Percentiles rank a stretch among this genome's conserved stretches.
Conservation (phyloP, 2,797 vertebrate genomes). For the Naso thynnoides region DNA sequence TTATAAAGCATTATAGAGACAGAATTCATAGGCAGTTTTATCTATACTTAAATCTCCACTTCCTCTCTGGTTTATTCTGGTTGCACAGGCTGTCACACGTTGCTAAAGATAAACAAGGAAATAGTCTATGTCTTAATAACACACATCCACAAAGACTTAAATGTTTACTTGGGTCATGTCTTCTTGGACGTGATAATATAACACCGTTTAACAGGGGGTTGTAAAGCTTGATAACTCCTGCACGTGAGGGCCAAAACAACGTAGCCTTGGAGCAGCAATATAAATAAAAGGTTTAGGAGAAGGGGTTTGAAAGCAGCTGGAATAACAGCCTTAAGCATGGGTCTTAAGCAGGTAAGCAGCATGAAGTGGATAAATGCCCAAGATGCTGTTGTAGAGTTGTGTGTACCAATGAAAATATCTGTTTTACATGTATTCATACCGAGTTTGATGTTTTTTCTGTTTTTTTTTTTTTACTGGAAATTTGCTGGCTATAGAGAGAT, state of each 20-base stretch:
- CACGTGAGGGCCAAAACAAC: conserved; percentile 33
- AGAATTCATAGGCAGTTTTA: no score
- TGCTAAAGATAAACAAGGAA: conserved; percentile 4
- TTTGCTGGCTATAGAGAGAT: not conserved
- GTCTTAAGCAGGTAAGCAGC: conserved; percentile 44
- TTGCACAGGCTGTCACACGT: not conserved
- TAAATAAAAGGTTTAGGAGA: conserved; percentile 37
- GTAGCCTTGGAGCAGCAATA: conserved; percentile 7
- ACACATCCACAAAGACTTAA: not conserved
- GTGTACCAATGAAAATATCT: not conserved
- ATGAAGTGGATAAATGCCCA: not conserved
- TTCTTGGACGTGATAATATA: conserved; percentile 21
- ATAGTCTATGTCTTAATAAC: not conserved
- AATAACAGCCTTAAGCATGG: conserved; percentile 4
- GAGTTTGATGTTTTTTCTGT: not conserved
- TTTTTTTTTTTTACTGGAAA: conserved; percentile 1
- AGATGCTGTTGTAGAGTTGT: not conserved
- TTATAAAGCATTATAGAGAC: no score
- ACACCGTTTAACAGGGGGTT: conserved; percentile 11
- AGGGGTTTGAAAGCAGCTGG: conserved; percentile 14
- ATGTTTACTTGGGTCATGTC: conserved; percentile 51
- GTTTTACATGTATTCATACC: not conserved
- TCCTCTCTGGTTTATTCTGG: not conserved
- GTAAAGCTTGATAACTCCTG: conserved; percentile 44
- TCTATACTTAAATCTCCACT: not conserved